A percentile compares a stretch with the other conserved stretches of the same genome.
These are phyloP conservation scores for Cryptomyrus ogoouensis DNA, from an alignment of 2,113 vertebrate species.

Conservation along the genomic window DNA sequence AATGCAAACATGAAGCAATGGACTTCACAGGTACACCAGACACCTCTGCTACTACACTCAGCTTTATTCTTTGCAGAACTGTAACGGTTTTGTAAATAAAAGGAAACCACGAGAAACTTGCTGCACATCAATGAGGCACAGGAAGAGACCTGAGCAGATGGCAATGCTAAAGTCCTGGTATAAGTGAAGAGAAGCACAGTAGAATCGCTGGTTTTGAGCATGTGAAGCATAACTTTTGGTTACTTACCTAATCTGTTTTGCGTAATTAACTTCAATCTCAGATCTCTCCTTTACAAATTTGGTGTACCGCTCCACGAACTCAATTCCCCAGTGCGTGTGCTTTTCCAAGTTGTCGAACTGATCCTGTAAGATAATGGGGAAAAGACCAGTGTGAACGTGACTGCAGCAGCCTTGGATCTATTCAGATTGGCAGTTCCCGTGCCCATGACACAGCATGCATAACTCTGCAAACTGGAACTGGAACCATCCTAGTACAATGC, in stretches of 20 bases:
- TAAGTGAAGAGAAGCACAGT: neutral
- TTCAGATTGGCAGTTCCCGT: neutral
- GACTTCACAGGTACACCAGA: neutral
- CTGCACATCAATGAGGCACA: neutral
- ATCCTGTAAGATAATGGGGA: conserved; percentile 66
- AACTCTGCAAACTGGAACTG: neutral
- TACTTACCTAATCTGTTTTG: conserved; percentile 76
- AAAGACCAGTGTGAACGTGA: neutral
- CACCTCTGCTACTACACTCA: neutral
- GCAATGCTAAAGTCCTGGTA: neutral
- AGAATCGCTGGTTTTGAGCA: neutral
- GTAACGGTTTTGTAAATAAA: neutral
- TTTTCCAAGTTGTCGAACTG: conserved; percentile 97
- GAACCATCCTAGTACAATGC: neutral
- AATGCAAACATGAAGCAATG: neutral
- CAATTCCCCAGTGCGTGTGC: conserved; percentile 88
- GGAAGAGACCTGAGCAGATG: neutral
- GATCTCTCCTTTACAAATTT: conserved; percentile 76
- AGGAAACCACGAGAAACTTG: neutral
- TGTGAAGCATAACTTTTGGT: neutral
- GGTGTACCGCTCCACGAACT: conserved; percentile 72
- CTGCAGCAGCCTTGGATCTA: neutral
- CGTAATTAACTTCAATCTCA: conserved; percentile 78
- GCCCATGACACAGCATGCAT: neutral
- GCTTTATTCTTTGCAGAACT: neutral